Evolutionary conservation across 64 coral and sea anemone species (phyloP).

Genomic region (Montipora capricornis): DNA sequence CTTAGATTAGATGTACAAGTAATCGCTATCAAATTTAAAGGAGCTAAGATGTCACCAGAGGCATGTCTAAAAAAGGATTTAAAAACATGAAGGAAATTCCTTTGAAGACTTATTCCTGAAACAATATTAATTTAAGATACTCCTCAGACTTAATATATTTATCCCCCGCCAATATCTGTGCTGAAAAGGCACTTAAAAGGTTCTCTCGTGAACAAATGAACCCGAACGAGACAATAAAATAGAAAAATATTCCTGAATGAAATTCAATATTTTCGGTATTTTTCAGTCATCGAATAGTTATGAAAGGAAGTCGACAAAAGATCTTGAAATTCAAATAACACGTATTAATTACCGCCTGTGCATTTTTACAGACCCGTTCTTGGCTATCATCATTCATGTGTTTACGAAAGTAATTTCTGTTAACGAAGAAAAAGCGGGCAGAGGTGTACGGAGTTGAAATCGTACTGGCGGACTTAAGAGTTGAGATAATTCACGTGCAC

Average conservation of each 20-base stretch:
- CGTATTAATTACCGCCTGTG: neutral
- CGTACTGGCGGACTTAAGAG: neutral
- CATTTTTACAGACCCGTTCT: neutral
- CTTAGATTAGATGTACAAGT: neutral
- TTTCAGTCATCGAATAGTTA: neutral
- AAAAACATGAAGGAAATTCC: neutral
- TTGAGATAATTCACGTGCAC: slow-evolving; percentile 15
- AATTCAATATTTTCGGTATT: neutral
- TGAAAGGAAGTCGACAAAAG: neutral
- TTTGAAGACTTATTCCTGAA: neutral
- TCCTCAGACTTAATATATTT: neutral
- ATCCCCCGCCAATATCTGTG: neutral
- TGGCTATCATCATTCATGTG: neutral
- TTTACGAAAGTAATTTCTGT: neutral
- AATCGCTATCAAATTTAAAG: neutral
- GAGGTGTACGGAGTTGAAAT: neutral
- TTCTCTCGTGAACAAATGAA: neutral
- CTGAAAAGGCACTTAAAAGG: neutral
- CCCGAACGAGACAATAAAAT: neutral
- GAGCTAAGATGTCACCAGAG: slow-evolving; percentile 1
- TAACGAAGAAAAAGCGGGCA: neutral
- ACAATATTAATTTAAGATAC: slow-evolving; percentile 35
- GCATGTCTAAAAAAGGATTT: neutral
- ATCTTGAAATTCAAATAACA: neutral
- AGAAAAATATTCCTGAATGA: neutral